Base-by-base conservation (phyloP, 2,888 invertebrate genomes). In the Antitype chi region DNA sequence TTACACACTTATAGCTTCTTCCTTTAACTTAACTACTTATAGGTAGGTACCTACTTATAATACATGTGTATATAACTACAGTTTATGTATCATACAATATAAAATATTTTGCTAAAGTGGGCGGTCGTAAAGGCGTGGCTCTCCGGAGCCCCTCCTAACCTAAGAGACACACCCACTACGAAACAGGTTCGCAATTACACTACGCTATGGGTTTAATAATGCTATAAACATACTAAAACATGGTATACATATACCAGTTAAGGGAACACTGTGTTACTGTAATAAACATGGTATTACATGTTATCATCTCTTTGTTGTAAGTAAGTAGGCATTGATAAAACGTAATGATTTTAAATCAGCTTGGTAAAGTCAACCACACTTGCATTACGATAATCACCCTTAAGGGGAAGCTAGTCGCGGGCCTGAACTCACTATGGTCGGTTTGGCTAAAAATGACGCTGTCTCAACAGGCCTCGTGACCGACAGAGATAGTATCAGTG, bases 101-200 rank as follows among this genome's bases (percentile, higher is more conserved):
- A 87, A 87, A 89, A 88, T 86, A 86, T 76, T 71, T 86, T 74
- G 63, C 38, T 78, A 80, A 82, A 88, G 88, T 78, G 80, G 94
- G 93, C 92, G 93, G 91, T 43, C 64, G 78, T 55, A 47, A 85
- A 88, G 95, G 95, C 95, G 95, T 94, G 94, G 92, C 91, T 70
- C 28, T 9, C 23, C 32, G 60, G 57, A 78, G 87, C 90, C 86
- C 94, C 93, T 88, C 95, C 95, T 90, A 90, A 82, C 95, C 95
- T 90, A 90, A 82, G 64, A 62, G 59, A 86, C 84, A 88, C 80
- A 86, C 89, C 88, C 87, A 93, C 90, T 89, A 87, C 88, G 82
- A 89, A 93, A 94, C 95, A 84, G 92, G 94, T 95, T 94, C 84
- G 88, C 90, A 92, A 94, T 92, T 89, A 90, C 85, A 90, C 84